phyloP scores from a whole-genome alignment of 2,888 invertebrate species.

The Orchestes rusci region DNA sequence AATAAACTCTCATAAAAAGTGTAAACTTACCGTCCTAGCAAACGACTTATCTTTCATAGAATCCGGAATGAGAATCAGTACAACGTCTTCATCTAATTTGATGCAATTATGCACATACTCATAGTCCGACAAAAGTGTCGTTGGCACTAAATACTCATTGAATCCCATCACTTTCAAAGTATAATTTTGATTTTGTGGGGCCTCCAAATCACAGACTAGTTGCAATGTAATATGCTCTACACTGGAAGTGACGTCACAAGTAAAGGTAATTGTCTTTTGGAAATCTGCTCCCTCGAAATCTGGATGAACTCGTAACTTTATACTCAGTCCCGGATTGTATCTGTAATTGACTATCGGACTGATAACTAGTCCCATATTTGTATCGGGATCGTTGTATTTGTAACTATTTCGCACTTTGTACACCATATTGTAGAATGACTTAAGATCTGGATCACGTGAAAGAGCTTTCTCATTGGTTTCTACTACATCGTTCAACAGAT shows the following conservation, averaged over 20 bases:
- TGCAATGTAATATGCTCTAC: constrained; percentile 82
- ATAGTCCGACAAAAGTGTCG: constrained; percentile 78
- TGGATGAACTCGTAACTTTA: constrained; percentile 79
- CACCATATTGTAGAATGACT: constrained; percentile 78
- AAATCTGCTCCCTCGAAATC: constrained; percentile 45
- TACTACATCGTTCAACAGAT: constrained; percentile 54
- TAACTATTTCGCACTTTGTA: constrained; percentile 73
- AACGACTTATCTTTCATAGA: constrained; percentile 61
- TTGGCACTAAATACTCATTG: constrained; percentile 80
- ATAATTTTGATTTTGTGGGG: constrained; percentile 46
- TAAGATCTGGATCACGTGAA: constrained; percentile 63
- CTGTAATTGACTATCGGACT: constrained; percentile 79
- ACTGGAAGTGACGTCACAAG: constrained; percentile 84
- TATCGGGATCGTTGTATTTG: constrained; percentile 62
- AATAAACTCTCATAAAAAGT: background rate
- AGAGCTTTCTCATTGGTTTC: constrained; percentile 51
- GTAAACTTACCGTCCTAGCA: constrained; percentile 59
- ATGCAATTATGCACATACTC: constrained; percentile 92
- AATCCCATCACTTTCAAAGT: constrained; percentile 75
- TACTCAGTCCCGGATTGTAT: constrained; percentile 71
- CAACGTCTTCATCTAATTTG: constrained; percentile 84
- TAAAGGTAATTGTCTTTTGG: constrained; percentile 69
- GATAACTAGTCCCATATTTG: constrained; percentile 84
- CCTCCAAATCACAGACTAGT: constrained; percentile 74
- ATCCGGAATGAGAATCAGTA: constrained; percentile 59